phyloP scores from a whole-genome alignment of 2,888 invertebrate genomes.

The Theodoxus fluviatilis region DNA sequence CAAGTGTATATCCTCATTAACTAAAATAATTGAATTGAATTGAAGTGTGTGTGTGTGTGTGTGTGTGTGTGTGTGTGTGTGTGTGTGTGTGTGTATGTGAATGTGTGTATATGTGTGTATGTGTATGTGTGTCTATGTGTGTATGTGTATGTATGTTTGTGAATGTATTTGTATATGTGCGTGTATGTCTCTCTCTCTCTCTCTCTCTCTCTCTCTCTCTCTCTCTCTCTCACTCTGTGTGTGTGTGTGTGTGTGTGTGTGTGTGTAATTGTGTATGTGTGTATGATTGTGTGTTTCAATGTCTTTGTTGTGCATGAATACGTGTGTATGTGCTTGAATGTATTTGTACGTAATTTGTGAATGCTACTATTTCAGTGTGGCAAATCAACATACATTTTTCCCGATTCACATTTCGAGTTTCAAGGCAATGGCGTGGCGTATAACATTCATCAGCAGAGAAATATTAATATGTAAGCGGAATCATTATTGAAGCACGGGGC shows the following conservation, averaged over 20 bases:
- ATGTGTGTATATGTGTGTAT: not conserved
- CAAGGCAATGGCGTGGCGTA: no score
- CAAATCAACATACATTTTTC: no score
- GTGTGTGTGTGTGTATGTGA: not conserved
- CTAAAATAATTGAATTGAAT: not conserved
- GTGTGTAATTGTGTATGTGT: not conserved
- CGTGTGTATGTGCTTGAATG: not conserved
- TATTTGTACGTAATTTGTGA: not conserved
- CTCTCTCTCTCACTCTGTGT: not conserved
- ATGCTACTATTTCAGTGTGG: no score
- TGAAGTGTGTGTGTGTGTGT: not conserved
- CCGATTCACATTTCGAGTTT: no score
- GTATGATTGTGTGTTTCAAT: not conserved
- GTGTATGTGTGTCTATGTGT: not conserved
- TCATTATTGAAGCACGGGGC: no score
- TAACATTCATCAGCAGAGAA: no score
- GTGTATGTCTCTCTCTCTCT: not conserved
- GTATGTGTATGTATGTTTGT: not conserved
- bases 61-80: not conserved
- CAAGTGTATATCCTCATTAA: not conserved
- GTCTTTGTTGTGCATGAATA: not conserved
- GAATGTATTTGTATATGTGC: not conserved
- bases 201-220: slow-evolving; percentile 13
- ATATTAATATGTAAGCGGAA: no score
- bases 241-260: slow-evolving; percentile 3